phyloP scores from a whole-genome alignment of 2,888 invertebrate genomes.

The Agonopterix heracliana region DNA sequence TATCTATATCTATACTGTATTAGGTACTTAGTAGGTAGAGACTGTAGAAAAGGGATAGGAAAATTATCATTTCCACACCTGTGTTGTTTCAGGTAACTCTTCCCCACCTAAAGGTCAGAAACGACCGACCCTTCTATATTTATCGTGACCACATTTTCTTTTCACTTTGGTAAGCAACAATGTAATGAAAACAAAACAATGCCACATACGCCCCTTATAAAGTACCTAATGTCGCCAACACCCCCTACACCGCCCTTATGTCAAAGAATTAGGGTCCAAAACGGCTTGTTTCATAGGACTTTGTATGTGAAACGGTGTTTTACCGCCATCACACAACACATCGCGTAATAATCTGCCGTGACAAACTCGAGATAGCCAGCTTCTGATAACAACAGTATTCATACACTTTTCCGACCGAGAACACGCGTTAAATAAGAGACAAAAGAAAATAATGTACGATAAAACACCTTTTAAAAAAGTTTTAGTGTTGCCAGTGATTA shows the following conservation, averaged over 20 bases:
- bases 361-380: conserved; percentile 65
- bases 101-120: no score
- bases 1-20: no score
- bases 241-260: no score
- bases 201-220: neutral
- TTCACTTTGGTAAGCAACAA: no score
- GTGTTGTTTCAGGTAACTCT: no score
- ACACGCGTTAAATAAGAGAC: conserved; percentile 30
- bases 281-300: no score
- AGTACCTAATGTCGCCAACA: neutral
- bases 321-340: conserved; percentile 59
- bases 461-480: neutral
- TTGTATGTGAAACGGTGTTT: neutral
- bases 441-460: neutral
- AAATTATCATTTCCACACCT: no score
- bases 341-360: conserved; percentile 63
- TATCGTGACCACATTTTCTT: no score
- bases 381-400: conserved; percentile 66
- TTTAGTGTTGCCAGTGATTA: conserved; percentile 25
- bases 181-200: neutral
- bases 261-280: no score
- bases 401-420: conserved; percentile 42
- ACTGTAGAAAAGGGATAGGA: no score
- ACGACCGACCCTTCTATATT: no score
- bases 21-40: no score